phyloP scores from a whole-genome alignment of 1,140 invertebrate genomes.

The Caenorhabditis remanei region DNA sequence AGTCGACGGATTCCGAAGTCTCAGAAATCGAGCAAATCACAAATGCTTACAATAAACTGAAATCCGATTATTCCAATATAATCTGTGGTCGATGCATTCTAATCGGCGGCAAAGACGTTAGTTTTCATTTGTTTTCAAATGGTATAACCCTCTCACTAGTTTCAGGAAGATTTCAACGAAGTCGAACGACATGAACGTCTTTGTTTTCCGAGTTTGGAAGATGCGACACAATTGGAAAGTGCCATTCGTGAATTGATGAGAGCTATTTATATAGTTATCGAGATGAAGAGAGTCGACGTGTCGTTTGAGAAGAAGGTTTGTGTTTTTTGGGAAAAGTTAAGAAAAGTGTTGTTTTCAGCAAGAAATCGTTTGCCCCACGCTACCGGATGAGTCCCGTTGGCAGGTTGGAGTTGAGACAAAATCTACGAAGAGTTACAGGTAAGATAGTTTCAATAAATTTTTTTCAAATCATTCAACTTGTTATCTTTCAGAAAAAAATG shows the following conservation, averaged over 20 bases:
- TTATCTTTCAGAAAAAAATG: conserved; percentile 71
- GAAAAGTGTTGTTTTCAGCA: conserved; percentile 14
- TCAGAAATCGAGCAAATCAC: conserved; percentile 39
- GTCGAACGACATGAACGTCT: conserved; percentile 63
- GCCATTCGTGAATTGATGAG: conserved; percentile 72
- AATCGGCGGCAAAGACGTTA: conserved; percentile 68
- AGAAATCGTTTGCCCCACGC: conserved; percentile 67
- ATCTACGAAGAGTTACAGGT: conserved; percentile 70
- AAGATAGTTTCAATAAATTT: conserved; percentile 16
- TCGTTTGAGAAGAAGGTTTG: conserved; percentile 72
- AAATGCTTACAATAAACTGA: conserved; percentile 47
- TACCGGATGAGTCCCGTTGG: conserved; percentile 75
- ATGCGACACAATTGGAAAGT: conserved; percentile 70
- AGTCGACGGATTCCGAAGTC: conserved; percentile 60
- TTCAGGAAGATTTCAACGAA: conserved; percentile 50
- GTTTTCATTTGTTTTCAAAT: neutral
- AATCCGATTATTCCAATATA: conserved; percentile 64
- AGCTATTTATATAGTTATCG: conserved; percentile 74
- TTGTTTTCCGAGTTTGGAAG: conserved; percentile 65
- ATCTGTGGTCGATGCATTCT: conserved; percentile 71
- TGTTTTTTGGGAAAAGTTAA: neutral
- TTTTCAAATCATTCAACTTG: neutral
- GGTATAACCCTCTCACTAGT: neutral
- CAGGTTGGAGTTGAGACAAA: conserved; percentile 74
- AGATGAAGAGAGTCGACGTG: conserved; percentile 71